Percentiles rank a stretch among this genome's conserved stretches.
These are phyloP conservation scores for Pristionchus arcanus DNA, from an alignment of 2,888 invertebrate species.

Conservation along the genomic window DNA sequence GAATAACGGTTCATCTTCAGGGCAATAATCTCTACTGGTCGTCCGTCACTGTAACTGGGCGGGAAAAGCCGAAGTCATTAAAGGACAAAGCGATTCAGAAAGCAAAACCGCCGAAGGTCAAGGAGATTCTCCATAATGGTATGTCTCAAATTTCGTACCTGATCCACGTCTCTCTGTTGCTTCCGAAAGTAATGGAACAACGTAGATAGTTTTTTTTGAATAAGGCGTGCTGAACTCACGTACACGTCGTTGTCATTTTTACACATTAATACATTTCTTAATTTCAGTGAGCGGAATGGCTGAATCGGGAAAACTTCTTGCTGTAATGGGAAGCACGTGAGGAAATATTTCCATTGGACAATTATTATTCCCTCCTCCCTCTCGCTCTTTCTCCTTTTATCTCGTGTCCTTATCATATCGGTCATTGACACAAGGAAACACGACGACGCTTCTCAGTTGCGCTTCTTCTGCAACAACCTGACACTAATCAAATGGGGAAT, in stretches of 20 bases:
- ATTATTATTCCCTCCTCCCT: not conserved
- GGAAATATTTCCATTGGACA: not conserved
- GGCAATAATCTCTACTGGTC: constrained; percentile 64
- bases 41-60: constrained; percentile 62
- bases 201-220: not conserved
- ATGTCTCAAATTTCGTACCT: not conserved
- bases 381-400: not conserved
- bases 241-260: too few species aligned
- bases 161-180: not conserved
- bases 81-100: constrained; percentile 54
- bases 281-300: constrained; percentile 68
- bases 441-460: not conserved
- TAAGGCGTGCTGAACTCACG: not conserved
- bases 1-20: not conserved
- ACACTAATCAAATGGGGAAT: not conserved
- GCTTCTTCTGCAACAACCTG: not conserved
- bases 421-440: not conserved
- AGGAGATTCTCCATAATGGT: constrained; percentile 66
- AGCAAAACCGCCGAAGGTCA: constrained; percentile 58
- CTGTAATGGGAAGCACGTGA: constrained; percentile 69
- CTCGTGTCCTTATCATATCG: constrained; percentile 10
- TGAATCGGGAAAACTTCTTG: constrained; percentile 66
- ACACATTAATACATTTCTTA: not conserved
- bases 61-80: constrained; percentile 58
- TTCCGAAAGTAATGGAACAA: not conserved